Conservation (phyloP, 2,888 invertebrate genomes). For the Troilus luridus region DNA sequence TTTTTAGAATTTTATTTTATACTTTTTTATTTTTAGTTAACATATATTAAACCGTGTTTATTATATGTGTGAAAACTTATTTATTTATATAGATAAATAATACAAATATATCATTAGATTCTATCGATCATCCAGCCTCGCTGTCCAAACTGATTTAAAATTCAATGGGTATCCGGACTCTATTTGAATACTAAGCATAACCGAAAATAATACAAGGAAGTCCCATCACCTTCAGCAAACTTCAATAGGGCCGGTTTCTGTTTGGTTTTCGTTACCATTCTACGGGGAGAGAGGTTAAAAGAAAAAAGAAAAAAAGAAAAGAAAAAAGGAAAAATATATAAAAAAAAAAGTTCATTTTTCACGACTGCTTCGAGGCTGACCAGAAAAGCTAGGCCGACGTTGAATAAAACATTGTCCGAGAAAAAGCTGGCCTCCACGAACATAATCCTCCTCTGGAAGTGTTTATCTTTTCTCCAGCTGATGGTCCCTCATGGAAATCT, state of each 20-base stretch:
- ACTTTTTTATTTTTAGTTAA: too few relatives aligned
- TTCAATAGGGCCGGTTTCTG: not conserved
- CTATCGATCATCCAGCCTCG: not conserved
- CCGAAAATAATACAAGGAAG: not conserved
- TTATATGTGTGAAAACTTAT: too few relatives aligned
- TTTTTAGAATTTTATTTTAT: too few relatives aligned
- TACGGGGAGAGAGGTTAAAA: not conserved
- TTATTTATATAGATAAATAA: not conserved
- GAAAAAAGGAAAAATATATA: not conserved
- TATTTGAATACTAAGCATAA: not conserved
- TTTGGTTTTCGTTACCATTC: not conserved
- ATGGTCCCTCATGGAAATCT: conserved; percentile 25
- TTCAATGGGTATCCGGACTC: not conserved
- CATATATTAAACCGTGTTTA: too few relatives aligned
- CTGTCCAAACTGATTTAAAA: not conserved
- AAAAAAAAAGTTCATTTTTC: conserved; percentile 4
- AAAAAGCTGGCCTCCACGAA: not conserved
- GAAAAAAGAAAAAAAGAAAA: not conserved
- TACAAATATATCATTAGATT: not conserved
- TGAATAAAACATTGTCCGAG: conserved; percentile 11
- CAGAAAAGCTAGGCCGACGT: not conserved
- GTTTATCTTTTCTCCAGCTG: conserved; percentile 25
- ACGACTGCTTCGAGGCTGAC: not conserved
- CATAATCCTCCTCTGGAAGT: not conserved
- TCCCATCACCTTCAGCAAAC: not conserved